Conservation (phyloP, 1,140 invertebrate species). For the Olivierus martensii region DNA sequence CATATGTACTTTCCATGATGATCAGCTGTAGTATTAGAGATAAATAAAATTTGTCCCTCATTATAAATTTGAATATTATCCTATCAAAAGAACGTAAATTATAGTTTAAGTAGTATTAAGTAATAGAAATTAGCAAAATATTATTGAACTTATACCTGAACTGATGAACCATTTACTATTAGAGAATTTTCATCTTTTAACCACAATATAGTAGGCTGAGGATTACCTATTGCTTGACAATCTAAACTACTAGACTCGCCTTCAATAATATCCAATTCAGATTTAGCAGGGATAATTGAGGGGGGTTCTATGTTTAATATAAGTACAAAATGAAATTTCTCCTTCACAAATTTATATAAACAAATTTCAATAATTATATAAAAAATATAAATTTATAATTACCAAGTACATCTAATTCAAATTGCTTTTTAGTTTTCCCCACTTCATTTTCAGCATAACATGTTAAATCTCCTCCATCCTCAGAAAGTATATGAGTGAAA, state of each 20-base stretch:
- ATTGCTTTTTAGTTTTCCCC: constrained; percentile 49
- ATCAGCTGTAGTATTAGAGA: background rate
- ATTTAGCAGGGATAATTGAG: too few species aligned
- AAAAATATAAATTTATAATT: background rate
- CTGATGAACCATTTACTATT: background rate
- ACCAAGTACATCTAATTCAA: constrained; percentile 17
- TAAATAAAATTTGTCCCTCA: background rate
- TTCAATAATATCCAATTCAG: background rate
- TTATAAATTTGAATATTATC: background rate
- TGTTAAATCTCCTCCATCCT: constrained; percentile 72
- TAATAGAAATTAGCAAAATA: too few species aligned
- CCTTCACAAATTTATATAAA: too few species aligned
- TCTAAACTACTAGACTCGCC: constrained; percentile 22
- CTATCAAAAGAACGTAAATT: too few species aligned
- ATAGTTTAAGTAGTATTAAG: too few species aligned
- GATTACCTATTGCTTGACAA: constrained; percentile 35
- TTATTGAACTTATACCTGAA: background rate
- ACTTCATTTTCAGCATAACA: constrained; percentile 71
- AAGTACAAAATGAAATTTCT: too few species aligned
- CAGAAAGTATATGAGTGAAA: background rate
- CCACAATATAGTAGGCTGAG: constrained; percentile 35
- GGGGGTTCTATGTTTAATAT: too few species aligned
- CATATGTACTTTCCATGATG: constrained; percentile 38
- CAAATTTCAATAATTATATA: too few species aligned
- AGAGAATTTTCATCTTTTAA: constrained; percentile 6